These are phyloP conservation scores for Celastrina argiolus DNA, from an alignment of 2,888 invertebrate genomes.

Conservation along the genomic window DNA sequence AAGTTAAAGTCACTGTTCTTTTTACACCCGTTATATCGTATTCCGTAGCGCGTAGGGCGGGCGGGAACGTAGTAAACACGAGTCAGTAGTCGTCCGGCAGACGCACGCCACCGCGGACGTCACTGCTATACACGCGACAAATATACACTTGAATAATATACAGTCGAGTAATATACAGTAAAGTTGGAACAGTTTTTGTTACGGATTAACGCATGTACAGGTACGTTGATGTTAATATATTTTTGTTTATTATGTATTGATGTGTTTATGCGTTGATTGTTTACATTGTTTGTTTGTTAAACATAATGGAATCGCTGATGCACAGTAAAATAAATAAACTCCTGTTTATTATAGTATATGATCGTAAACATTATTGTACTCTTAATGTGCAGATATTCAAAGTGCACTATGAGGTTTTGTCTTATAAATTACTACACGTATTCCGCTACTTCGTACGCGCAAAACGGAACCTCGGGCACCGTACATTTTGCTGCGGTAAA, in stretches of 20 bases:
- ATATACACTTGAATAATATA: background rate
- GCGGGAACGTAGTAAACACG: background rate
- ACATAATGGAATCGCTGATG: background rate
- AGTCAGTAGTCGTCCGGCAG: background rate
- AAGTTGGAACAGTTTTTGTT: background rate
- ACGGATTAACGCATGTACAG: slow-evolving; percentile 4
- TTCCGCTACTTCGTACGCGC: no score
- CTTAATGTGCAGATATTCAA: background rate
- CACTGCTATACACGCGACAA: background rate
- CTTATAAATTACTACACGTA: no score
- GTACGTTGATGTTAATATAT: background rate
- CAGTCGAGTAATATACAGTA: background rate
- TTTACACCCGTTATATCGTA: no score
- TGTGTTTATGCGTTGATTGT: background rate
- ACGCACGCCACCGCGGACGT: background rate
- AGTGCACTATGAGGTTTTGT: background rate
- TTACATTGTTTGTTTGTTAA: background rate
- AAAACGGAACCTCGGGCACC: no score
- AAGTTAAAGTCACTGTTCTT: no score
- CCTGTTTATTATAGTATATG: background rate
- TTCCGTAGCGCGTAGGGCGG: background rate
- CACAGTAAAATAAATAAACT: background rate
- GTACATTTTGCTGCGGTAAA: no score
- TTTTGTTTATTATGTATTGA: background rate
- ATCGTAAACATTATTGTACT: background rate